Percentiles rank a stretch among this genome's conserved stretches.
These are phyloP conservation scores for Caenorhabditis briggsae DNA, from an alignment of 1,140 invertebrate genomes.

Conservation along the genomic window DNA sequence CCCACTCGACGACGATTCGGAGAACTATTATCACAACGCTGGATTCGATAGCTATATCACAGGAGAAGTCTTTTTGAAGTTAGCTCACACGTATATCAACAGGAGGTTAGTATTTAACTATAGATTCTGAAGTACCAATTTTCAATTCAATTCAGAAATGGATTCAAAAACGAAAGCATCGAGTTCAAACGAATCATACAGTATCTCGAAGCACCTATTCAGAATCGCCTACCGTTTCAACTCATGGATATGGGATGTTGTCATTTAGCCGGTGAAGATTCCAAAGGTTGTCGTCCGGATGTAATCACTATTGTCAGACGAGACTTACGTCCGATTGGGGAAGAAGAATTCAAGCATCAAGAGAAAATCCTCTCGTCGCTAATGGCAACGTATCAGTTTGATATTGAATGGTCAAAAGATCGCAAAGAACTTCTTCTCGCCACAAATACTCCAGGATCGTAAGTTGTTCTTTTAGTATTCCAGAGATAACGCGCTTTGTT, in stretches of 20 bases:
- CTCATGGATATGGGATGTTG: constrained; percentile 24
- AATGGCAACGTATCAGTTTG: constrained; percentile 33
- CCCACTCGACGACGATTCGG: not conserved
- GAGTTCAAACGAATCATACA: constrained; percentile 14
- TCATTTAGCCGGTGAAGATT: not conserved
- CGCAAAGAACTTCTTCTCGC: constrained; percentile 3
- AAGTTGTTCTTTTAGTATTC: not conserved
- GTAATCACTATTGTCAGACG: constrained; percentile 17
- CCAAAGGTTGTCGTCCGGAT: constrained; percentile 17
- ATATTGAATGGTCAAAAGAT: constrained; percentile 17
- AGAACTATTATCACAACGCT: constrained; percentile 26
- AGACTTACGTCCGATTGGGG: not conserved
- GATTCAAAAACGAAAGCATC: constrained; percentile 33
- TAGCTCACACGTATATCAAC: constrained; percentile 37
- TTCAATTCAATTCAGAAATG: not conserved
- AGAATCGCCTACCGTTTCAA: constrained; percentile 34
- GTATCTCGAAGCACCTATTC: constrained; percentile 8
- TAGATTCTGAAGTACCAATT: not conserved
- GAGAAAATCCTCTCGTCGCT: not conserved
- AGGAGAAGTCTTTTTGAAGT: constrained; percentile 29
- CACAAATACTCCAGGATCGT: constrained; percentile 35
- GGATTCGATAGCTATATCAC: constrained; percentile 43
- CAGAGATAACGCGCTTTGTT: not conserved
- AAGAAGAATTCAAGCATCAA: not conserved
- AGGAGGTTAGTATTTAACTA: not conserved